Evolutionary conservation across 2,113 vertebrate species (phyloP).

Genomic region (Pomatorhinus ruficollis): DNA sequence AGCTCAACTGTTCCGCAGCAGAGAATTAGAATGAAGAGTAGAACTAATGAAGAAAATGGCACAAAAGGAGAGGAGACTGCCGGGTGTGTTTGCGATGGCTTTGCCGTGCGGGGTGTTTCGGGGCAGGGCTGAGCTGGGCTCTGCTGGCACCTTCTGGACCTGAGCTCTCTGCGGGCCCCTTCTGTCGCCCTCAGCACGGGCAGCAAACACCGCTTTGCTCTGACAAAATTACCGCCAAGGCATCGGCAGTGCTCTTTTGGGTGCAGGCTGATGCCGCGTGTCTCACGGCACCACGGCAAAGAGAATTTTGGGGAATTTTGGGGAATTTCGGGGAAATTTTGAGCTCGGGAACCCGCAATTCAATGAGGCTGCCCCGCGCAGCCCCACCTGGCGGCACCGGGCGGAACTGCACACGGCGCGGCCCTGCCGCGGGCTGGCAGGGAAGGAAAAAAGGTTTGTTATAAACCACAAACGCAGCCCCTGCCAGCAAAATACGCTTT

Average conservation of each 20-base stretch:
- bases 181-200: fast-evolving
- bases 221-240: fast-evolving
- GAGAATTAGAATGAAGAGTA: neutral
- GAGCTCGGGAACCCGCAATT: fast-evolving
- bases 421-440: neutral
- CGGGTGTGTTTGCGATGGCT: neutral
- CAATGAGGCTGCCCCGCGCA: neutral
- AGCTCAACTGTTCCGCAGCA: neutral
- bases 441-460: neutral
- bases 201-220: neutral
- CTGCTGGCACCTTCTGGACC: neutral
- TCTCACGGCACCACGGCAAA: neutral
- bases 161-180: neutral
- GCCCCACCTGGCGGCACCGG: neutral
- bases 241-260: neutral
- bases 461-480: neutral
- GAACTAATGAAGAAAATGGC: neutral
- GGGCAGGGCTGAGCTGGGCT: neutral
- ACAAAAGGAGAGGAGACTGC: neutral
- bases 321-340: neutral
- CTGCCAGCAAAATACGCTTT: neutral
- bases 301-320: neutral
- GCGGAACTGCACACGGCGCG: neutral
- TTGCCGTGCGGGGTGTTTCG: neutral
- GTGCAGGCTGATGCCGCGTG: fast-evolving